These are phyloP conservation scores for Calephelis virginiensis DNA, from an alignment of 1,140 invertebrate genomes.

Conservation along the genomic window DNA sequence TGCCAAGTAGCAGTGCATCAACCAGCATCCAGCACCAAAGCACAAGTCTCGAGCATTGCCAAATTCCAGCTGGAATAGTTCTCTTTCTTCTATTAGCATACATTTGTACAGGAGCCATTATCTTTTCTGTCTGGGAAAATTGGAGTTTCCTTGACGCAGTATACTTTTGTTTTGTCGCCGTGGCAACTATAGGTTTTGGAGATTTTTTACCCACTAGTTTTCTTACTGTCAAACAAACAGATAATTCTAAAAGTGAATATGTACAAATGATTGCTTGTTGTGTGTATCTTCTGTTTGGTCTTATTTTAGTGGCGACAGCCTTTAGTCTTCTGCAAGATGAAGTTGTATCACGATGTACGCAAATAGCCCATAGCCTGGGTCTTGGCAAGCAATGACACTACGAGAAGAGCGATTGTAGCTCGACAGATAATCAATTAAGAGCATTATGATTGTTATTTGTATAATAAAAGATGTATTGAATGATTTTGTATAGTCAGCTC, in stretches of 20 bases:
- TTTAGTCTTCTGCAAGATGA: conserved; percentile 96
- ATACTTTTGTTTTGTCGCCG: conserved; percentile 93
- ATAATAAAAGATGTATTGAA: background rate
- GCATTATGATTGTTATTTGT: conserved; percentile 77
- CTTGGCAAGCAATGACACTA: conserved; percentile 75
- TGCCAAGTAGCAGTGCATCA: conserved; percentile 53
- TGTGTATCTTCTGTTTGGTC: conserved; percentile 91
- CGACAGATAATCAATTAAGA: conserved; percentile 69
- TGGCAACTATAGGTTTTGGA: conserved; percentile 92
- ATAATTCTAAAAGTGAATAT: conserved; percentile 81
- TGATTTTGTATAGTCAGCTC: conserved; percentile 7
- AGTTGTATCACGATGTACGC: conserved; percentile 86
- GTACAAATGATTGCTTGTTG: conserved; percentile 90
- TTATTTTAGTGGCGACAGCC: conserved; percentile 94
- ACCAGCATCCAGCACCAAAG: conserved; percentile 54
- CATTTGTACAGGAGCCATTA: conserved; percentile 84
- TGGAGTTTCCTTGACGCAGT: conserved; percentile 91
- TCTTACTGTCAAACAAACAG: conserved; percentile 69
- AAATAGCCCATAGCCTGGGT: conserved; percentile 82
- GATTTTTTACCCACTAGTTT: conserved; percentile 86
- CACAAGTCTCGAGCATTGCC: conserved; percentile 71
- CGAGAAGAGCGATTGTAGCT: conserved; percentile 76
- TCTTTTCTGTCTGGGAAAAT: conserved; percentile 85
- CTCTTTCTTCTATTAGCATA: conserved; percentile 84
- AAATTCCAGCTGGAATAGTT: conserved; percentile 86